Evolutionary conservation across 1,140 invertebrate genomes (phyloP), one percentile per base, ranked within the genome.

Genomic region (Frieseomelitta varia): DNA sequence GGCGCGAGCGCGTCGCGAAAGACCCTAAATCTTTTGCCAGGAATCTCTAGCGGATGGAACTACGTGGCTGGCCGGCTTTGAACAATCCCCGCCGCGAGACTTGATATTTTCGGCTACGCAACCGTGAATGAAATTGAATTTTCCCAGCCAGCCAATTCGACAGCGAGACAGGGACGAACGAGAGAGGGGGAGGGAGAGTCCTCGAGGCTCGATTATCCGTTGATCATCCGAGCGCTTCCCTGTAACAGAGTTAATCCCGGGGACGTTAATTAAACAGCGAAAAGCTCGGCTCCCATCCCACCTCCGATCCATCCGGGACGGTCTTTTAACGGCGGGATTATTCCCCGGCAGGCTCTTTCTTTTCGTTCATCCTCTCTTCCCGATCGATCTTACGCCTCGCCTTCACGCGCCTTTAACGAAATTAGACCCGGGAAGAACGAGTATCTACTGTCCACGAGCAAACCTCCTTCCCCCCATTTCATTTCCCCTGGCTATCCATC

Each of bases 261-360:
- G 68, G 68, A 69, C 68, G 68, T 69, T 69, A 69, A 69, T 69
- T 69, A 69, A 69, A 69, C 68, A 69, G 68, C 68, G 68, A 69
- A 69, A 69, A 69, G 68, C 68, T 69, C 34, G 68, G 68, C 34
- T 69, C 68, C 34, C 34, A 24, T 34, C 30, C 67, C 19, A 34
- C 10, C 67, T 47, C 14, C 6, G 39, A 69, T 69, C 68, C 68
- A 69, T 69, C 39, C 39, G 34, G 24, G 68, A 21, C 68, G 15
- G 39, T 69, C 68, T 69, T 69, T 69, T 34, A 69, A 39, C 34
- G 68, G 68, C 39, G 68, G 30, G 68, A 69, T 69, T 69, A 69
- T 69, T 47, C 34, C 34, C 39, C 34, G 68, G 39, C 68, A 47
- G 68, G 39, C 34, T 69, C 34, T 47, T 69, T 69, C 68, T 47